Base-by-base conservation (phyloP, 2,113 vertebrate species). In the Sminthopsis crassicaudata region DNA sequence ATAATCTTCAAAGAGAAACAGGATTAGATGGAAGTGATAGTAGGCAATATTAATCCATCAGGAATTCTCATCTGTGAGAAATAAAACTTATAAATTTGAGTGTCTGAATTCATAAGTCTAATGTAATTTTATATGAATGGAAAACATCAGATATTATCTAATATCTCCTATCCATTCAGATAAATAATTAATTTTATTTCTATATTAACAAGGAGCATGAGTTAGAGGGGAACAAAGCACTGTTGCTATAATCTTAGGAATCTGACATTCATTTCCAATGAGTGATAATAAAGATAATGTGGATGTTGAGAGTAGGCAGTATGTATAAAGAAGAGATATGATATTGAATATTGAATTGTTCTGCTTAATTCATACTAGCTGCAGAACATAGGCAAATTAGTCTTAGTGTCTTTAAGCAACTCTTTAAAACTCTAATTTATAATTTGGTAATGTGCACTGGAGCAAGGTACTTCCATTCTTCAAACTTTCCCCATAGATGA, bases 1-100 rank as follows among this genome's bases (percentile, higher is more conserved):
- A 97, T 7, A 93, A n/a, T 96, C 60, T 94, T 93, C 16, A 91
- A 95, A 97, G 93, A 92, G 76, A 60, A 84, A 90, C 89, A 95
- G 90, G 8, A 2, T 94, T 96, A 42, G 1, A 27, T 60, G 67
- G 27, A 91, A 52, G 23, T 30, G 9, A 19, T 24, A 8, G 2
- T 42, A 54, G 16, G 90, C 76, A 46, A 94, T 55, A 95, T 51
- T 94, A 95, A 94, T 46, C 42, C 27, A 95, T 30, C 36, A 97
- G 60, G 6, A 96, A 95, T 96, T 46, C 9, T 90, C 51, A 92
- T 89, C 6, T 96, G 27, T 24, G 42, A 93, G 25, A 46, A 3
- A 0, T 91, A 23, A 93, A 96, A 88, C 2, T 91, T 46, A 3
- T 54, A 26, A 93, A 94, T 22, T 96, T 0, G 0, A 50, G 27